phyloP scores from a whole-genome alignment of 2,888 invertebrate genomes.

The Apotomis turbidana region DNA sequence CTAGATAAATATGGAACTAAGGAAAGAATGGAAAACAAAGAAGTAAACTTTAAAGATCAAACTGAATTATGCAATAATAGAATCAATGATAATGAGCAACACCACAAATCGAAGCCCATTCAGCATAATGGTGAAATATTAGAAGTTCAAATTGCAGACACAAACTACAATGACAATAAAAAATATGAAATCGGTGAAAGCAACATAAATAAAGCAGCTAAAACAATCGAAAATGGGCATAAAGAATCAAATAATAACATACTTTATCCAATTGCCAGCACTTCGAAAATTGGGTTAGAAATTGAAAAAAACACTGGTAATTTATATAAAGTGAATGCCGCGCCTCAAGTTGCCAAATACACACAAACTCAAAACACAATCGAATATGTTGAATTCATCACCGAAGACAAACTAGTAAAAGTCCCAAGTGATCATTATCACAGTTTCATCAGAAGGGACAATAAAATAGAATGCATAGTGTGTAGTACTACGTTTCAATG shows the following conservation, averaged over 20 bases:
- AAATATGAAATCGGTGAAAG: neutral
- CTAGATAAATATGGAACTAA: too few relatives aligned
- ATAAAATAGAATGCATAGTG: constrained; percentile 7
- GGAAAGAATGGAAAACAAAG: neutral
- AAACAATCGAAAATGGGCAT: neutral
- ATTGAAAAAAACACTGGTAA: neutral
- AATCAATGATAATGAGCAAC: neutral
- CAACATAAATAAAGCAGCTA: neutral
- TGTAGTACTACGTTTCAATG: constrained; percentile 2
- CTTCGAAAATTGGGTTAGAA: neutral
- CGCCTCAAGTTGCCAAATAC: neutral
- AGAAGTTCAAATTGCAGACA: too few relatives aligned
- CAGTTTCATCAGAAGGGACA: neutral
- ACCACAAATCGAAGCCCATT: too few relatives aligned
- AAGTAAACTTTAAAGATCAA: too few relatives aligned
- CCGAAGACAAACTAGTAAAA: constrained; percentile 9
- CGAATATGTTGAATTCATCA: constrained; percentile 18
- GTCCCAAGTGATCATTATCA: constrained; percentile 12
- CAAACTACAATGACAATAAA: neutral
- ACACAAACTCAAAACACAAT: neutral
- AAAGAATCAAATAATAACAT: neutral
- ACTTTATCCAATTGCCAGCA: neutral
- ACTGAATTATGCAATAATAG: neutral
- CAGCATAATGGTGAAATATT: too few relatives aligned
- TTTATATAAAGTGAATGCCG: neutral